Conservation (phyloP, 1,140 invertebrate genomes). For the Apis cerana region DNA sequence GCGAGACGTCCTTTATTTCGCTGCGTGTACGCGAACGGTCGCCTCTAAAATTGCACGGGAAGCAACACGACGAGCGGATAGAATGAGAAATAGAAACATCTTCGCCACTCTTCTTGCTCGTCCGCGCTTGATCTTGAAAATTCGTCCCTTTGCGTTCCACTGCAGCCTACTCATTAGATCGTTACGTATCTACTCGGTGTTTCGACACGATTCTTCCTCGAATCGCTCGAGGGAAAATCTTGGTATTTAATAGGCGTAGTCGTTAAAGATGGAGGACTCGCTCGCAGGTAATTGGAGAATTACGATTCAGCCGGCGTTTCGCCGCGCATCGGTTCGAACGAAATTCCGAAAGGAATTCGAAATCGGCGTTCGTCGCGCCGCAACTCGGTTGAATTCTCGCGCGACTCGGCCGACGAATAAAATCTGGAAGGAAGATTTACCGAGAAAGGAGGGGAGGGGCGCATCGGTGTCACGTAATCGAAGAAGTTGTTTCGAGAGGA, state of each 20-base stretch:
- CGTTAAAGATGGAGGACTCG: background rate
- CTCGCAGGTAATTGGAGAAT: background rate
- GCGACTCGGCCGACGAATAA: background rate
- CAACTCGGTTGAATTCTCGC: background rate
- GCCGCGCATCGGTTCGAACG: background rate
- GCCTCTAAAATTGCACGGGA: conserved; percentile 36
- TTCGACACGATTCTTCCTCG: background rate
- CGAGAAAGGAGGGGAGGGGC: background rate
- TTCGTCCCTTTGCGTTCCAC: conserved; percentile 21
- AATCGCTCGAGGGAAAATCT: background rate
- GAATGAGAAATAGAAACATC: conserved; percentile 49
- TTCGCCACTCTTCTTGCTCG: conserved; percentile 2
- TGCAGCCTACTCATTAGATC: background rate
- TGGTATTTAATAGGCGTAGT: background rate
- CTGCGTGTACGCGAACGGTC: conserved; percentile 27
- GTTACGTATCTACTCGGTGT: background rate
- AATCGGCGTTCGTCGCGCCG: too few species aligned
- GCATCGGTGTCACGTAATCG: conserved; percentile 21
- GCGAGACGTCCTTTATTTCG: conserved; percentile 37
- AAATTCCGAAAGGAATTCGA: too few species aligned
- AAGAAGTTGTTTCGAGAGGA: conserved; percentile 13
- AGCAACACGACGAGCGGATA: conserved; percentile 31
- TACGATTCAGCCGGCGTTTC: background rate
- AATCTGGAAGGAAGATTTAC: conserved; percentile 20
- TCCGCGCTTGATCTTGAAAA: background rate